Base-by-base conservation (phyloP, 2,113 vertebrate genomes). In the Dasypus novemcinctus region DNA sequence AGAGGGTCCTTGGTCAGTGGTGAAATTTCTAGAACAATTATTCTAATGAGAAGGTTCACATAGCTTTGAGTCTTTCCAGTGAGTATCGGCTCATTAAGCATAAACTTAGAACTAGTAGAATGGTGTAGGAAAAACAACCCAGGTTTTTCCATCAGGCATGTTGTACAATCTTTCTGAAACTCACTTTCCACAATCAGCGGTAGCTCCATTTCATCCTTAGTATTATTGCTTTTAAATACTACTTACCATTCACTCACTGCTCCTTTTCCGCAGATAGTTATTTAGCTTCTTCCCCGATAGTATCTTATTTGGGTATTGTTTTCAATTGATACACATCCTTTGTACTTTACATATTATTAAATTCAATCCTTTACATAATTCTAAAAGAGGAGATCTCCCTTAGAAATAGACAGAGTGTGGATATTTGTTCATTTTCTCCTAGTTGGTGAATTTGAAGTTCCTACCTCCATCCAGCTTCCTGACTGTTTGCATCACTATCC, bases 271-370 rank as follows among this genome's bases (percentile, higher is more conserved):
- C 59, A 87, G 43, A 49, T 57, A 33, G n/a, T 69, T 96, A 79
- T 90, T 87, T 81, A 54, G 8, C 81, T 96, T 94, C 74, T 90
- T 92, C 64, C 66, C 41, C 71, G 23, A 54, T 80, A 63, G 20
- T 79, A 95, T 93, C 54, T 91, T 84, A 94, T 96, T 17, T 57
- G 12, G 68, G 72, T 69, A 63, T 6, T 57, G 76, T 27, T 43
- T 91, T 94, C 91, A 54, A 46, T 29, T 92, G 82, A 84, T 0
- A n/a, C 72, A 52, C 11, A 8, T 66, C 87, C 96, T 93, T 95
- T 93, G 80, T 90, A 94, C 1, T 80, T 95, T 86, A 80, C 20
- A 43, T 95, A 86, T 90, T 87, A 84, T 90, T 72, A 96, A 92
- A 95, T 84, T 75, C 61, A 81, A n/a, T 36, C 43, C 57, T 91